phyloP scores from a whole-genome alignment of 1,140 invertebrate genomes.

The Plodia interpunctella region DNA sequence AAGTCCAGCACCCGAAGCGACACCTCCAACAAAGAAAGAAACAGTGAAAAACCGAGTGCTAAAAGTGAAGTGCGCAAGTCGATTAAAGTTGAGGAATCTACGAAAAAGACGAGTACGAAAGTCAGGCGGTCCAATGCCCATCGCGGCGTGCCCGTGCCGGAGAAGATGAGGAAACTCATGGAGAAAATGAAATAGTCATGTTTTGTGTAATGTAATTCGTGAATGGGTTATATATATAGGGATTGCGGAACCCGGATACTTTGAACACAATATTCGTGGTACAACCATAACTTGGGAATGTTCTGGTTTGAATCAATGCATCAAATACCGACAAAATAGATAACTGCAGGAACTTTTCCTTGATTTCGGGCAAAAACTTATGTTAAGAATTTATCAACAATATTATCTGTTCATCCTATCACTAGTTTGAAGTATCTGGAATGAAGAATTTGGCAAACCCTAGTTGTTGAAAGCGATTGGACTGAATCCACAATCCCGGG shows the following conservation, averaged over 20 bases:
- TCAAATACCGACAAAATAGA: too few relatives aligned
- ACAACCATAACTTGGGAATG: too few relatives aligned
- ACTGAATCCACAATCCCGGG: conserved; percentile 18
- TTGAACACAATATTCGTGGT: not conserved
- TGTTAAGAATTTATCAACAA: too few relatives aligned
- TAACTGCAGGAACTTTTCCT: too few relatives aligned
- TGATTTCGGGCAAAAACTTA: too few relatives aligned
- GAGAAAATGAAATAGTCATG: conserved; percentile 40
- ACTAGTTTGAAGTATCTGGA: not conserved
- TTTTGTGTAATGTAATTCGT: too few relatives aligned
- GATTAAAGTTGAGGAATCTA: conserved; percentile 13
- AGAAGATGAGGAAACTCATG: conserved; percentile 51
- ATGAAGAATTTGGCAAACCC: not conserved
- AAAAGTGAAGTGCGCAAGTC: conserved; percentile 22
- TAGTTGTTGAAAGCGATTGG: conserved; percentile 6
- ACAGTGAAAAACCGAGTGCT: conserved; percentile 15
- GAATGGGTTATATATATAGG: not conserved
- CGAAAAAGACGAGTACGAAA: conserved; percentile 24
- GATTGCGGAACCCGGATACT: not conserved
- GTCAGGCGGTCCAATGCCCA: conserved; percentile 29
- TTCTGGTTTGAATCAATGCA: too few relatives aligned
- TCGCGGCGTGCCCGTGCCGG: conserved; percentile 43
- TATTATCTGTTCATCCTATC: too few relatives aligned
- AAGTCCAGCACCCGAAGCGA: conserved; percentile 23
- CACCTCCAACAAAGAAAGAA: conserved; percentile 17